Base-by-base conservation (phyloP, 2,113 vertebrate genomes). In the Beaufortia kweichowensis region DNA sequence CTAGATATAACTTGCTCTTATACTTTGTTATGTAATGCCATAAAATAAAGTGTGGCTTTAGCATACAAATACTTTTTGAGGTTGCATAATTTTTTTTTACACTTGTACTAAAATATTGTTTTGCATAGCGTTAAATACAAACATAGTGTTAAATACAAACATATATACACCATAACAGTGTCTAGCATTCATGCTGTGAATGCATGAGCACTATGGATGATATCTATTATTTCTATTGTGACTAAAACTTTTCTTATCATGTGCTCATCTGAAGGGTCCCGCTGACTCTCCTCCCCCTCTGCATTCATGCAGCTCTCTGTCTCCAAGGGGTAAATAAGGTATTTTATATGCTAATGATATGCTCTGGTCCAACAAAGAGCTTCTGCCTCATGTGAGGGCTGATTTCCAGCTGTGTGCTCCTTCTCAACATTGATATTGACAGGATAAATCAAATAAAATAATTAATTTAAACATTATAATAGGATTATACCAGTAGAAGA, bases 281-380 rank as follows among this genome's bases (percentile, higher is more conserved):
- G 4, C 43, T 63, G 14, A 19, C 43, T 26, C 69, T 2, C 15
- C 79, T 2, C 19, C 68, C 77, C 56, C 56, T 72, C 48, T 39
- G 26, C 62, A 5, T 23, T 50, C 35, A 60, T 60, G 26, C 67
- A 63, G 60, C 59, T 61, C 39, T 66, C 76, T 72, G 66, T 68
- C 53, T 83, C 69, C 78, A 78, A 46, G 59, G 82, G 80, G 85
- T 74, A 86, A 89, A 82, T 87, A 81, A 81, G 84, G 83, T 81
- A 80, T 87, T 90, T 90, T 84, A 86, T 56, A 92, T 89, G 88
- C 88, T 90, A 92, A 91, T 92, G 87, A 88, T 68, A 90, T 86
- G 79, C 81, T 73, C 77, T 77, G 63, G 35, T 78, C 64, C 71
- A 84, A 90, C 88, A 90, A 91, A 89, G 81, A 78, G 76, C 59